Conservation (phyloP, 2,888 invertebrate species). For the Brachypalpus laphriformis region DNA sequence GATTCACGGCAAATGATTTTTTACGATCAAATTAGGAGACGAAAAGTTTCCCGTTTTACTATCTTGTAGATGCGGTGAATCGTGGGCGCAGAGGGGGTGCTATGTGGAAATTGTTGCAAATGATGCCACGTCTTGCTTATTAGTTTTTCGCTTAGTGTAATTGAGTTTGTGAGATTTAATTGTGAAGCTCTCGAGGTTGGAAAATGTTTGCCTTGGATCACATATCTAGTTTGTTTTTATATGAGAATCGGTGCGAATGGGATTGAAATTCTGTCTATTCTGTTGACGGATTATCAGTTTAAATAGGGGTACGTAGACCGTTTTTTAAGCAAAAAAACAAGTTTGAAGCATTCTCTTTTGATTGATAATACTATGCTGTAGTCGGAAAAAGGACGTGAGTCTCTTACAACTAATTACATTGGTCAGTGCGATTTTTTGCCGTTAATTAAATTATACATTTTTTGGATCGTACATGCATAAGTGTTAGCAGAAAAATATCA, state of each 20-base stretch:
- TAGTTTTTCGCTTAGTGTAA: conserved; percentile 70
- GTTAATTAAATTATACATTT: too few relatives aligned
- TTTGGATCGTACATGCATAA: too few relatives aligned
- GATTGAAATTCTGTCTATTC: not conserved
- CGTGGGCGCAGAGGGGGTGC: not conserved
- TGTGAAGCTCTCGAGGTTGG: conserved; percentile 34
- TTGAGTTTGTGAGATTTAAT: conserved; percentile 69
- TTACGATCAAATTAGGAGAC: conserved; percentile 70
- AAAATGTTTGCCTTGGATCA: not conserved
- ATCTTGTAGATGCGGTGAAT: not conserved
- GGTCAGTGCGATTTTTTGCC: too few relatives aligned
- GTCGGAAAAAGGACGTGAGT: too few relatives aligned
- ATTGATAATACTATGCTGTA: too few relatives aligned
- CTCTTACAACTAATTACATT: too few relatives aligned
- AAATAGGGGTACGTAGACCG: too few relatives aligned
- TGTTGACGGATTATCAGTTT: not conserved
- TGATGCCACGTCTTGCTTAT: conserved; percentile 66
- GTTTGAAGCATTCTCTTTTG: too few relatives aligned
- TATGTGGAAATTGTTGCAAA: conserved; percentile 48
- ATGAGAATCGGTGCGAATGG: conserved; percentile 29
- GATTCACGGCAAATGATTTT: conserved; percentile 73
- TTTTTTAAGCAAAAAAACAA: too few relatives aligned
- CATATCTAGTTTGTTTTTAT: conserved; percentile 19
- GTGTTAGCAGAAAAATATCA: too few relatives aligned
- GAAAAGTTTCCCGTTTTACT: conserved; percentile 40